These are phyloP conservation scores for Napeogenes inachia DNA, from an alignment of 2,888 invertebrate species.

Conservation along the genomic window DNA sequence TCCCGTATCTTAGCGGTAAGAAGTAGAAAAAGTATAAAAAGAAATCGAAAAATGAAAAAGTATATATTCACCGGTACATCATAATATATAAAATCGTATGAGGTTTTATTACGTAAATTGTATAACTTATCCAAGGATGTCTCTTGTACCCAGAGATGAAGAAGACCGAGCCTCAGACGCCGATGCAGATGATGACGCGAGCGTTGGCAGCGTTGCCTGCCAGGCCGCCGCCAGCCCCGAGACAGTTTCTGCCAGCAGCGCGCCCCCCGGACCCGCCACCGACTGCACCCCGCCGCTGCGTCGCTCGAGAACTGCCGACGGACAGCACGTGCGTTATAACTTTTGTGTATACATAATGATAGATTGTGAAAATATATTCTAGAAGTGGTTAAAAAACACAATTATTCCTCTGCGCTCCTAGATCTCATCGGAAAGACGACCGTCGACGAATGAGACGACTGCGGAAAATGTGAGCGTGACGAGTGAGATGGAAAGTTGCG, in stretches of 20 bases:
- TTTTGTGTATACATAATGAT: too few species aligned
- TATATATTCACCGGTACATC: too few species aligned
- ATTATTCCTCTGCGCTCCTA: slow-evolving; percentile 19
- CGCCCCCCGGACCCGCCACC: slow-evolving; percentile 44
- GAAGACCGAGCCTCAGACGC: slow-evolving; percentile 39
- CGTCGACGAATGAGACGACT: slow-evolving; percentile 53
- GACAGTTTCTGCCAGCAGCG: slow-evolving; percentile 60
- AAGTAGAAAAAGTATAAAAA: too few species aligned
- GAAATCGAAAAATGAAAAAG: too few species aligned
- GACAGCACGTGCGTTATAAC: slow-evolving; percentile 29
- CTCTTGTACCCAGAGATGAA: slow-evolving; percentile 17
- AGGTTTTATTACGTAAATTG: too few species aligned
- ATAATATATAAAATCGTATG: too few species aligned
- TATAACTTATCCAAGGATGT: too few species aligned
- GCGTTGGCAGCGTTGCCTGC: slow-evolving; percentile 52
- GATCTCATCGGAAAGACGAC: slow-evolving; percentile 49
- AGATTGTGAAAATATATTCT: too few species aligned
- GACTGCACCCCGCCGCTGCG: slow-evolving; percentile 48
- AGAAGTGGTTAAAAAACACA: too few species aligned
- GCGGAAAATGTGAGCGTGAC: slow-evolving; percentile 63
- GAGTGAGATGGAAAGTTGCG: slow-evolving; percentile 61
- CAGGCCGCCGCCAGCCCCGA: slow-evolving; percentile 65
- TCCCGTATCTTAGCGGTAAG: too few species aligned
- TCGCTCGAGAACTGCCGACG: slow-evolving; percentile 61
- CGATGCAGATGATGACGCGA: slow-evolving; percentile 47